Base-by-base conservation (phyloP, 2,888 invertebrate genomes). In the Parapristionchus giblindavisi region DNA sequence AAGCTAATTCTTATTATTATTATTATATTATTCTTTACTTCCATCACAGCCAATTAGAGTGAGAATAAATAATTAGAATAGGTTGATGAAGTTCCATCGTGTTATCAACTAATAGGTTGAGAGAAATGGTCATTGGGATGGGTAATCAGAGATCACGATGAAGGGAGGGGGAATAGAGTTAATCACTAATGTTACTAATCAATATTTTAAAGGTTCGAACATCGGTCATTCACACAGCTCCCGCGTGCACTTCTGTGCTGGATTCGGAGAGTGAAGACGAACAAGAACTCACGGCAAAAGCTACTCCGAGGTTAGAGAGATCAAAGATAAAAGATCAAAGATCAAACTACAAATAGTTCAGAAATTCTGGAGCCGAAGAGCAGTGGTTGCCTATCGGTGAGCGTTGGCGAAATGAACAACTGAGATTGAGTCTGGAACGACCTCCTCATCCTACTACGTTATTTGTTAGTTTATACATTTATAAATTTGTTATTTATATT, bases 141-240 rank as follows among this genome's bases (percentile, higher is more conserved):
- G 21, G 48, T 14, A 21, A 48, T 11, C 11, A 11, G 21, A 48
- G 14, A 48, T 11, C 21, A 14, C 48, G 14, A 21, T 21, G 48
- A 21, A 48, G 48, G 21, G 11, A 14, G 21, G 48, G 21, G 11
- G 48, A 48, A 48, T 48, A 21, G 21, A 11, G 21, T 14, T 48
- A 48, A 48, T n/a, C 48, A 48, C 48, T 48, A 48, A 36, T 38
- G 21, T 4, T 24, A 63, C 34, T 24, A 34, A 24, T 63, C 0
- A 48, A 40, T 40, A 54, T 27, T n/a, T 54, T 51, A 34, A 8
- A 73, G 36, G 81, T 85, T 3, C 74, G 83, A 24, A 85, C 83
- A n/a, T 86, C 86, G 3, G 86, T 86, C 1, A 86, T 86, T 27
- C 86, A 86, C 76, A 86, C 86, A 2, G 86, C 86, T 11, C 86